A percentile compares a stretch with the other conserved stretches of the same genome.
phyloP scores from a whole-genome alignment of 2,797 vertebrate species.

The Furcifer pardalis region DNA sequence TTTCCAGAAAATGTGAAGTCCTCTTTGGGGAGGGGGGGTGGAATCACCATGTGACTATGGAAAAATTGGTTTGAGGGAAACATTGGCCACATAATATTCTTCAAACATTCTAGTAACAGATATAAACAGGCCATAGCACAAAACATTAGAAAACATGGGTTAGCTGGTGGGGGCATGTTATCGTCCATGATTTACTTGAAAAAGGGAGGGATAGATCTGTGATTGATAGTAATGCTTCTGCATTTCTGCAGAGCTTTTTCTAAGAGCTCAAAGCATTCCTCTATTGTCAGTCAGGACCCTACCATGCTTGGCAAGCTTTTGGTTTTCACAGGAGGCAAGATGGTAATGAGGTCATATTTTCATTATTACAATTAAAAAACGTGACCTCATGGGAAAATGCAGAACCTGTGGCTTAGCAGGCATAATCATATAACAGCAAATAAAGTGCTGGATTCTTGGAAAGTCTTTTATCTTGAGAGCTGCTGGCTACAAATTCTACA shows the following conservation, averaged over 20 bases:
- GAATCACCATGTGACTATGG: slow-evolving; percentile 1
- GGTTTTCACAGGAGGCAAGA: not conserved
- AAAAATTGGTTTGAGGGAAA: slow-evolving; percentile 13
- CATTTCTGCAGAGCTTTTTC: not conserved
- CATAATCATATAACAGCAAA: not conserved
- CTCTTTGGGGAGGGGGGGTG: not conserved
- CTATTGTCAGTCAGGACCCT: not conserved
- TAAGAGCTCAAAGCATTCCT: not conserved
- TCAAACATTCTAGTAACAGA: not conserved
- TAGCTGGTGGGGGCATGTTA: not conserved
- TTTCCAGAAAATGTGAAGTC: not conserved
- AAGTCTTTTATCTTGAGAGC: not conserved
- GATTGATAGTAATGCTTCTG: slow-evolving; percentile 6
- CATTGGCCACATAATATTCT: not conserved
- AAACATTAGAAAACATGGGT: not conserved
- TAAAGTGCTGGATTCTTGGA: not conserved
- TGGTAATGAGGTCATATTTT: not conserved
- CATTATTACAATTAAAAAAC: not conserved
- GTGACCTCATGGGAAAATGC: slow-evolving; percentile 12
- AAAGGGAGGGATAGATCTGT: not conserved
- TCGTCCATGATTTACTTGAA: not conserved
- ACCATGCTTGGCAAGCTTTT: not conserved
- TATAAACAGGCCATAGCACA: not conserved
- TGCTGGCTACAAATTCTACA: not conserved
- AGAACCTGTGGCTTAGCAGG: not conserved